Evolutionary conservation across 2,113 vertebrate species (phyloP).

Genomic region (Trematocara macrostoma): DNA sequence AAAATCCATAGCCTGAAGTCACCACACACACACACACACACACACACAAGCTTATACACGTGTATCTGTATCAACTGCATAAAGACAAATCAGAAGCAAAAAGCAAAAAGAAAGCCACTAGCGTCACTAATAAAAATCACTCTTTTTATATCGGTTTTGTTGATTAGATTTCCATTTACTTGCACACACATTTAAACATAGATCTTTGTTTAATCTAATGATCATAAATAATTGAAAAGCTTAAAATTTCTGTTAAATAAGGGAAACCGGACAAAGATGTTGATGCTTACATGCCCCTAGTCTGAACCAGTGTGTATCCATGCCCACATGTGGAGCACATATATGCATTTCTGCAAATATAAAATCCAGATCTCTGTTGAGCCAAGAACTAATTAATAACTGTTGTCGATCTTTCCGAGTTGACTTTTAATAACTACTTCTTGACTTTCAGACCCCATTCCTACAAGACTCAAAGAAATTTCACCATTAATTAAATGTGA

Average conservation of each 20-base stretch:
- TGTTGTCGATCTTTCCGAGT: not conserved
- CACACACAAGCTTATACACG: fast-evolving
- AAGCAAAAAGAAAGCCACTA: not conserved
- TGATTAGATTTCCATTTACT: not conserved
- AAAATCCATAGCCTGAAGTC: not conserved
- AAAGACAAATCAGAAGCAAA: not conserved
- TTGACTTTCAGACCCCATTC: not conserved
- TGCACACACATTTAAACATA: not conserved
- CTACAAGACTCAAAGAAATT: not conserved
- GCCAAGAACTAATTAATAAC: not conserved
- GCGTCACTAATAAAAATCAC: not conserved
- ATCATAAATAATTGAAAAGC: not conserved
- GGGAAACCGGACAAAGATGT: not conserved
- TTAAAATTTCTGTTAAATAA: not conserved
- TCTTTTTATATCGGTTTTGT: not conserved
- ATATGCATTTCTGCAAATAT: not conserved
- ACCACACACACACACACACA: not conserved
- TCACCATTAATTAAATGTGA: not conserved
- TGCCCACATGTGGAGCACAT: not conserved
- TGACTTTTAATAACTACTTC: not conserved
- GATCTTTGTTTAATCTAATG: not conserved
- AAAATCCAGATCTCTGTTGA: not conserved
- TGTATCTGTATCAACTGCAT: not conserved
- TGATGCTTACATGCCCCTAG: not conserved
- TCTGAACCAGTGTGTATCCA: not conserved